These are phyloP conservation scores for Idris sp. DNA, from an alignment of 1,140 invertebrate species.

Conservation along the genomic window DNA sequence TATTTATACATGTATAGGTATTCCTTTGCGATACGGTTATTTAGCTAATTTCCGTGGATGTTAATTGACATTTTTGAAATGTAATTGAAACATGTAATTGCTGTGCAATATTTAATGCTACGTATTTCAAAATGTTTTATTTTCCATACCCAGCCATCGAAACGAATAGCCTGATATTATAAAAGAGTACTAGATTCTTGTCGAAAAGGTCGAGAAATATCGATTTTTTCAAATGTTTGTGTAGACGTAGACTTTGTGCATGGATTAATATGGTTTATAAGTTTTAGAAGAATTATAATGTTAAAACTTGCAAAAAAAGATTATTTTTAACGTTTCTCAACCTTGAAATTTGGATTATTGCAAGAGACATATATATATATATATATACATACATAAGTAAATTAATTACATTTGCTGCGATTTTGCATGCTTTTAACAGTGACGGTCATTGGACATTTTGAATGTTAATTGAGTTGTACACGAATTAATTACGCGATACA, in stretches of 20 bases:
- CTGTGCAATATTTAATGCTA: slow-evolving; percentile 24
- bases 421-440: slow-evolving; percentile 35
- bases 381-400: slow-evolving; percentile 34
- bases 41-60: slow-evolving; percentile 1
- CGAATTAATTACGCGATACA: slow-evolving; percentile 18
- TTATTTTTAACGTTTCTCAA: too few species aligned
- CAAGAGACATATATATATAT: too few species aligned
- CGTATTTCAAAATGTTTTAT: slow-evolving; percentile 21
- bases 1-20: neutral
- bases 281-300: slow-evolving; percentile 40
- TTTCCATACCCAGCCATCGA: slow-evolving; percentile 32
- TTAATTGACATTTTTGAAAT: slow-evolving; percentile 32
- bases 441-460: slow-evolving; percentile 18
- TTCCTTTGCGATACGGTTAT: neutral
- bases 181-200: slow-evolving; percentile 31
- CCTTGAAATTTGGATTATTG: slow-evolving; percentile 20
- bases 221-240: slow-evolving; percentile 57
- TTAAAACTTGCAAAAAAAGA: too few species aligned
- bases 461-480: slow-evolving; percentile 26
- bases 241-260: slow-evolving; percentile 50
- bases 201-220: slow-evolving; percentile 55
- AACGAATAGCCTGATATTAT: slow-evolving; percentile 45
- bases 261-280: slow-evolving; percentile 51
- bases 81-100: slow-evolving; percentile 21
- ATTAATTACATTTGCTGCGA: slow-evolving; percentile 34